These are phyloP conservation scores for Drosophila colorata DNA, from an alignment of 2,888 invertebrate species.

Conservation along the genomic window DNA sequence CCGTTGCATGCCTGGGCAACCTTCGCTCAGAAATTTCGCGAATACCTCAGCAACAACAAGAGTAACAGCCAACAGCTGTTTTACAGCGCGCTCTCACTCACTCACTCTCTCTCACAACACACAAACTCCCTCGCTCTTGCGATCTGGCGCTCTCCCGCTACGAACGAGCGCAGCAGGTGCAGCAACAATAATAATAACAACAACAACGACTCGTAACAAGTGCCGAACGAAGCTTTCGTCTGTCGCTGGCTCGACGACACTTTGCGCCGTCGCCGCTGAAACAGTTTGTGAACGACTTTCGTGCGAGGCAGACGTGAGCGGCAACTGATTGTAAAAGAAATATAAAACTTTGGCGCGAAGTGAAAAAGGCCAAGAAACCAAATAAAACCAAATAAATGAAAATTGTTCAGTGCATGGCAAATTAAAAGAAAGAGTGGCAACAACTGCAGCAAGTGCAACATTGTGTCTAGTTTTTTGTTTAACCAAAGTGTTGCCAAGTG, in stretches of 20 bases:
- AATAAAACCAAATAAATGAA: slow-evolving; percentile 31
- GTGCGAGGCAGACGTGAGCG: slow-evolving; percentile 76
- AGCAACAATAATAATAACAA: slow-evolving; percentile 32
- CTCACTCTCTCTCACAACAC: slow-evolving; percentile 1
- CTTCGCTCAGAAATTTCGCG: slow-evolving; percentile 55
- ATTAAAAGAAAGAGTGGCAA: slow-evolving; percentile 55
- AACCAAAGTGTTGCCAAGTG: slow-evolving; percentile 61
- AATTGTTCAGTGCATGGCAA: slow-evolving; percentile 65
- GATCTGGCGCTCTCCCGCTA: slow-evolving; percentile 19
- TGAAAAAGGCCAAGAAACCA: slow-evolving; percentile 25
- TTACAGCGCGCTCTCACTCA: slow-evolving; percentile 16
- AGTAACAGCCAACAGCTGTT: slow-evolving; percentile 61
- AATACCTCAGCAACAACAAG: slow-evolving; percentile 46
- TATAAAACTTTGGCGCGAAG: slow-evolving; percentile 50
- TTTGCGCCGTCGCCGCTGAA: slow-evolving; percentile 40
- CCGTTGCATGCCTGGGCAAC: slow-evolving; percentile 40
- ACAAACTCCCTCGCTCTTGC: slow-evolving; percentile 5
- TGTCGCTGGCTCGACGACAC: slow-evolving; percentile 38
- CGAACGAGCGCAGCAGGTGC: slow-evolving; percentile 56
- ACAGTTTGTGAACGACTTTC: slow-evolving; percentile 81
- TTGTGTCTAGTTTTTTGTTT: slow-evolving; percentile 49
- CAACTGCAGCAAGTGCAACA: slow-evolving; percentile 34
- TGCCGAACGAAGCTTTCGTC: slow-evolving; percentile 60
- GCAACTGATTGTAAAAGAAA: slow-evolving; percentile 16
- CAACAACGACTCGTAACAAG: slow-evolving; percentile 52